Conservation (phyloP, 2,888 invertebrate genomes). For the Parelbella ahira region DNA sequence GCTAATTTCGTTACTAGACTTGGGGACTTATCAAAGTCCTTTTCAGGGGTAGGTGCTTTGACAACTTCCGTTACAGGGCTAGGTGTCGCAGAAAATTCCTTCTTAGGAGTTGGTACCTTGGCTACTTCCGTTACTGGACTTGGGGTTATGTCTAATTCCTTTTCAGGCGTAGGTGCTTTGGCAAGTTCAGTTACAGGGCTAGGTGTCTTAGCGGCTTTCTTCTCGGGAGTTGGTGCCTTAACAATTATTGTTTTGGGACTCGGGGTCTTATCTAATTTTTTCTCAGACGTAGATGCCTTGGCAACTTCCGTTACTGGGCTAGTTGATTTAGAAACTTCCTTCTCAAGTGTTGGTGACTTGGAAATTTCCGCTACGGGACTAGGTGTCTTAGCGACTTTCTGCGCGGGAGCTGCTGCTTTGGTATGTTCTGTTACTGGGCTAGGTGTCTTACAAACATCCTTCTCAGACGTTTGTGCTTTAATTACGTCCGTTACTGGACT, state of each 20-base stretch:
- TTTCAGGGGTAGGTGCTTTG: not conserved
- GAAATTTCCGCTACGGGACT: constrained; percentile 1
- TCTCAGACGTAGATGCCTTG: not conserved
- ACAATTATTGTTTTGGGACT: not conserved
- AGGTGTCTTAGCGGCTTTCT: not conserved
- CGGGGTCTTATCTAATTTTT: not conserved
- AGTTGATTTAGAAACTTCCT: constrained; percentile 2
- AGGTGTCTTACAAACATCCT: not conserved
- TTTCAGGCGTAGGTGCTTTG: constrained; percentile 1
- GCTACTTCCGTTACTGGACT: too few species aligned
- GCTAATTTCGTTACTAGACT: too few species aligned
- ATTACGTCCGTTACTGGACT: constrained; percentile 4
- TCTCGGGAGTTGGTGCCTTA: too few species aligned
- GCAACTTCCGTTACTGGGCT: not conserved
- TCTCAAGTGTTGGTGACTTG: not conserved
- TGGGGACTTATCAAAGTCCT: not conserved
- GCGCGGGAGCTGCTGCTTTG: not conserved
- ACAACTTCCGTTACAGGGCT: too few species aligned
- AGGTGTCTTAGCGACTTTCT: too few species aligned
- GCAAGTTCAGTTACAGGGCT: constrained; percentile 19
- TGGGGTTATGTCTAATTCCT: too few species aligned
- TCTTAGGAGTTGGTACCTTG: not conserved
- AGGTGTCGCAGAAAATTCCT: too few species aligned
- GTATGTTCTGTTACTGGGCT: not conserved
- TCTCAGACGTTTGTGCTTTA: too few species aligned